These are phyloP conservation scores for Sphaeramia orbicularis DNA, from an alignment of 2,797 vertebrate species.

Conservation along the genomic window DNA sequence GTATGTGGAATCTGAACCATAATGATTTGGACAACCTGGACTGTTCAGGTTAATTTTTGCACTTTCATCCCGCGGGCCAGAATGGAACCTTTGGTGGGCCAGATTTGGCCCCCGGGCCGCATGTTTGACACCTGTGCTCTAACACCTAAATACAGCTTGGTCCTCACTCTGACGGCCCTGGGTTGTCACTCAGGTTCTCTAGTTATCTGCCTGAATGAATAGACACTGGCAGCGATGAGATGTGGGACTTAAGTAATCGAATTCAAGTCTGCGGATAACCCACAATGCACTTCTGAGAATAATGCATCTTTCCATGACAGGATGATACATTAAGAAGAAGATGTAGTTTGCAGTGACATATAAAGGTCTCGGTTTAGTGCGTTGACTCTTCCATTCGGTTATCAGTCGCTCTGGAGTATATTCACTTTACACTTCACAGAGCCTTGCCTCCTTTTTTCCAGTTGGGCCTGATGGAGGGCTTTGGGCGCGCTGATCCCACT, in stretches of 20 bases:
- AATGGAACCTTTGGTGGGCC: too few relatives aligned
- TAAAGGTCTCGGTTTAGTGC: slow-evolving; percentile 20
- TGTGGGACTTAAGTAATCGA: slow-evolving; percentile 19
- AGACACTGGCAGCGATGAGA: not conserved
- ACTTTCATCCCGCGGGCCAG: too few relatives aligned
- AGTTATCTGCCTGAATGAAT: slow-evolving; percentile 33
- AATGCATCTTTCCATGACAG: slow-evolving; percentile 1
- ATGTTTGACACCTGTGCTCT: too few relatives aligned
- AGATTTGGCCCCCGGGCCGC: too few relatives aligned
- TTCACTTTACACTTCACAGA: slow-evolving; percentile 38
- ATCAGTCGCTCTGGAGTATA: slow-evolving; percentile 17
- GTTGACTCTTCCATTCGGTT: slow-evolving; percentile 4
- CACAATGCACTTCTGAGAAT: not conserved
- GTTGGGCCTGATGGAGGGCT: slow-evolving; percentile 37
- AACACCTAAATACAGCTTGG: slow-evolving; percentile 44
- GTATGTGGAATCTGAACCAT: too few relatives aligned
- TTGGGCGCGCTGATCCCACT: slow-evolving; percentile 45
- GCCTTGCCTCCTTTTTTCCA: slow-evolving; percentile 20
- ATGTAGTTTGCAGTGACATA: slow-evolving; percentile 33
- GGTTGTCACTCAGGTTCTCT: slow-evolving; percentile 32
- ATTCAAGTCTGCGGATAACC: slow-evolving; percentile 3
- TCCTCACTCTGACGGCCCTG: slow-evolving; percentile 5
- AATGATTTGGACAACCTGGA: too few relatives aligned
- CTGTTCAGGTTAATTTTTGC: too few relatives aligned
- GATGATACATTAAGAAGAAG: not conserved